A percentile compares a stretch with the other conserved stretches of the same genome.
Conservation (phyloP, 2,113 vertebrate species). For the Oryzias woworae region DNA sequence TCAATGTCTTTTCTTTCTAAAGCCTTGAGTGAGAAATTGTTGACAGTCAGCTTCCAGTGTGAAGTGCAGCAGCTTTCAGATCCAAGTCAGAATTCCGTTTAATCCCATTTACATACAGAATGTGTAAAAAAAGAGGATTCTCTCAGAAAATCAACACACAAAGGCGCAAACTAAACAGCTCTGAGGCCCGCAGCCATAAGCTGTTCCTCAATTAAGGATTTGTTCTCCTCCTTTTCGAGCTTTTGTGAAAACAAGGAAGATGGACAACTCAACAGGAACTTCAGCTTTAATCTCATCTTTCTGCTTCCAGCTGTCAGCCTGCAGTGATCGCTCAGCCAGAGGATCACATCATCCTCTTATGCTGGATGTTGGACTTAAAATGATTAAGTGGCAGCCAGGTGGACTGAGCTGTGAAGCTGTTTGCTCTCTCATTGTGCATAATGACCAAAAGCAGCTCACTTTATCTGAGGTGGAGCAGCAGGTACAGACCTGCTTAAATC, state of each 20-base stretch:
- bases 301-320: background rate
- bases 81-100: too few relatives aligned
- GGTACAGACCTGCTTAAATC: background rate
- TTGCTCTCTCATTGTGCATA: background rate
- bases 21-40: too few relatives aligned
- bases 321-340: background rate
- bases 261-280: background rate
- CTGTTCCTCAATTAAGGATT: background rate
- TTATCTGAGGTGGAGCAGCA: background rate
- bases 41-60: too few relatives aligned
- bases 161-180: background rate
- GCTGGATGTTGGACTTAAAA: background rate
- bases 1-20: too few relatives aligned
- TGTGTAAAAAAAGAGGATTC: background rate
- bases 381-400: background rate
- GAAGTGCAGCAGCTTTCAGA: too few relatives aligned
- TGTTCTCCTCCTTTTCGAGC: background rate
- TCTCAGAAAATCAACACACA: background rate
- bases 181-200: background rate
- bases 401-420: constrained; percentile 9
- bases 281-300: background rate
- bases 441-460: constrained; percentile 7
- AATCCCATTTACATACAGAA: too few relatives aligned
- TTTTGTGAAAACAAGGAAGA: background rate
- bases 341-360: constrained; percentile 1